A percentile compares a stretch with the other conserved stretches of the same genome.
Conservation (phyloP, 2,113 vertebrate genomes). For the Protobothrops mucrosquamatus region DNA sequence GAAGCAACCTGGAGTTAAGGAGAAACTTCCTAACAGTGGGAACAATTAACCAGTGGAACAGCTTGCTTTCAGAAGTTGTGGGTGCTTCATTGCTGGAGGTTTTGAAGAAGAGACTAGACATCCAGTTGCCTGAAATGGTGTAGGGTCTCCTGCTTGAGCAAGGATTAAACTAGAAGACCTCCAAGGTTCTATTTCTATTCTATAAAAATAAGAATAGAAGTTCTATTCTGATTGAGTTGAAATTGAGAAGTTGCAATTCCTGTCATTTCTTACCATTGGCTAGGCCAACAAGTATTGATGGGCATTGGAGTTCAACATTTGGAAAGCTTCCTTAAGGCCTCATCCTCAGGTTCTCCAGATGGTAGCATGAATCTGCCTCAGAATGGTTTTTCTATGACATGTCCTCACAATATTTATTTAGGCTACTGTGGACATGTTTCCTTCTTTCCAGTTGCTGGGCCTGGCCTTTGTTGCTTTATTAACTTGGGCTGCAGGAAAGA, state of each 20-base stretch:
- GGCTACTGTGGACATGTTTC: neutral
- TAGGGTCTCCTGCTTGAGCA: neutral
- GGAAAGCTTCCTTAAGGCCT: neutral
- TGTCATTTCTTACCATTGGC: neutral
- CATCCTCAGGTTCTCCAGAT: neutral
- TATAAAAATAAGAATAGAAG: too few species aligned
- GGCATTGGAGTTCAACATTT: neutral
- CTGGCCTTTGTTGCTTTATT: neutral
- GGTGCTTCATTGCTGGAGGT: neutral
- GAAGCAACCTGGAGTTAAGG: neutral
- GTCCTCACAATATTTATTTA: neutral
- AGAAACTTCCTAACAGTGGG: neutral
- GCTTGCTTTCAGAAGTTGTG: neutral
- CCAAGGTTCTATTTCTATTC: neutral
- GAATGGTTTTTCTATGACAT: neutral
- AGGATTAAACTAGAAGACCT: neutral
- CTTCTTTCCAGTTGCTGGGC: neutral
- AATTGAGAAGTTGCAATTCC: neutral
- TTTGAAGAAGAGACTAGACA: neutral
- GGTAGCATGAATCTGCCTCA: neutral
- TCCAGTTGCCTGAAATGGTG: neutral
- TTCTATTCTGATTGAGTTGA: neutral
- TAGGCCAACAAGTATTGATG: neutral
- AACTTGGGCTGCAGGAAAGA: neutral
- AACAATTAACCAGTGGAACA: neutral